Conservation (phyloP, 2,888 invertebrate species). For the Noctuana brunneofusca region DNA sequence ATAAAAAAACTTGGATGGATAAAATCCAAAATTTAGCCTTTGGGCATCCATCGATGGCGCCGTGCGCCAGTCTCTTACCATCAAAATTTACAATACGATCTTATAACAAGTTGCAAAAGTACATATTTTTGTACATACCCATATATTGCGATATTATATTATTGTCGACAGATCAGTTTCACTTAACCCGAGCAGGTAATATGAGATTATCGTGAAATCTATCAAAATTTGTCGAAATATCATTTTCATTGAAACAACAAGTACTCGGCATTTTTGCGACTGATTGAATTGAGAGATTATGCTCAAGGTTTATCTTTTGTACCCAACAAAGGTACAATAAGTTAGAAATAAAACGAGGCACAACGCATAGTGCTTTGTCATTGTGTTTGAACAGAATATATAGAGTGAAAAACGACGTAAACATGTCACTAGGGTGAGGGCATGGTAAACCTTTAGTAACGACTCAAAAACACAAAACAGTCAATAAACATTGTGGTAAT, state of each 20-base stretch:
- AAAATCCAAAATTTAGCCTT: too few species aligned
- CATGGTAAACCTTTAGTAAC: not conserved
- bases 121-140: constrained; percentile 6
- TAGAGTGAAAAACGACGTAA: constrained; percentile 2
- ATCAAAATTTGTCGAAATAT: constrained; percentile 33
- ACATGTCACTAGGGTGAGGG: not conserved
- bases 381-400: not conserved
- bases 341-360: constrained; percentile 11
- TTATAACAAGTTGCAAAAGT: not conserved
- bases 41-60: too few species aligned
- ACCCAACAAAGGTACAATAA: constrained; percentile 14
- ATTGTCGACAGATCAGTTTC: constrained; percentile 29
- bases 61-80: too few species aligned
- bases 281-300: constrained; percentile 30
- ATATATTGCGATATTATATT: constrained; percentile 20
- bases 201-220: constrained; percentile 33
- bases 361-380: constrained; percentile 9
- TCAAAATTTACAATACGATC: too few species aligned
- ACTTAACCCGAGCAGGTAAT: constrained; percentile 30
- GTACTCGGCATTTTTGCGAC: constrained; percentile 22
- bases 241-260: constrained; percentile 34
- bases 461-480: not conserved
- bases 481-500: not conserved
- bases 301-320: constrained; percentile 18
- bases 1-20: too few species aligned